Evolutionary conservation across 2,797 vertebrate genomes (phyloP).

Genomic region (Geotrypetes seraphini): DNA sequence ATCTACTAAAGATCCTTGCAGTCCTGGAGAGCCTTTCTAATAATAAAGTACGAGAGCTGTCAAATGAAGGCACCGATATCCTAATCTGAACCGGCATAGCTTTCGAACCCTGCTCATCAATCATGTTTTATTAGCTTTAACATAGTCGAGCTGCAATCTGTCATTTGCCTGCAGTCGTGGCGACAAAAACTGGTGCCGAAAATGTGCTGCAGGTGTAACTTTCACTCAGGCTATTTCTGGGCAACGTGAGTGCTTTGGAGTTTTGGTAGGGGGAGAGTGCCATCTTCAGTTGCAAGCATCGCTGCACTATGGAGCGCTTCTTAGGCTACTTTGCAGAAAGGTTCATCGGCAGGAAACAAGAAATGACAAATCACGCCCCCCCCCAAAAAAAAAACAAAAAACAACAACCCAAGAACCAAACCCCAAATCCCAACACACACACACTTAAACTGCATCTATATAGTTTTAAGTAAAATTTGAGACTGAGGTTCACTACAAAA

Average conservation of each 20-base stretch:
- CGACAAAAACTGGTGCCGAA: constrained; percentile 41
- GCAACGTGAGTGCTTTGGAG: constrained; percentile 10
- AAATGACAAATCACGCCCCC: background rate
- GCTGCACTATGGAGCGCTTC: background rate
- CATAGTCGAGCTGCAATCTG: constrained; percentile 34
- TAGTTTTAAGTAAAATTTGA: too few species aligned
- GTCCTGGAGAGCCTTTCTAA: constrained; percentile 44
- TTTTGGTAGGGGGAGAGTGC: constrained; percentile 57
- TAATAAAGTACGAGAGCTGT: constrained; percentile 65
- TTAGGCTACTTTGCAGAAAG: background rate
- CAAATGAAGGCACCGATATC: constrained; percentile 57
- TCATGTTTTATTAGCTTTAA: constrained; percentile 46
- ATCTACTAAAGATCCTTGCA: constrained; percentile 49
- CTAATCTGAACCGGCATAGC: constrained; percentile 66
- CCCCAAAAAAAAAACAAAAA: too few species aligned
- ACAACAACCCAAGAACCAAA: too few species aligned
- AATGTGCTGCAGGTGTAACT: constrained; percentile 49
- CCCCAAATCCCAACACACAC: too few species aligned
- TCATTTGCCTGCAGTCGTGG: constrained; percentile 31
- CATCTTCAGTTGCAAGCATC: constrained; percentile 59
- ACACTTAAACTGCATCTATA: too few species aligned
- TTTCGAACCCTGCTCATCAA: constrained; percentile 46
- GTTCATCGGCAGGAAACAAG: background rate
- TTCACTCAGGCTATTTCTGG: constrained; percentile 30
- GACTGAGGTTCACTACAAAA: too few species aligned